Evolutionary conservation across 2,888 invertebrate species (phyloP).

Genomic region (Drosophila macrospina): DNA sequence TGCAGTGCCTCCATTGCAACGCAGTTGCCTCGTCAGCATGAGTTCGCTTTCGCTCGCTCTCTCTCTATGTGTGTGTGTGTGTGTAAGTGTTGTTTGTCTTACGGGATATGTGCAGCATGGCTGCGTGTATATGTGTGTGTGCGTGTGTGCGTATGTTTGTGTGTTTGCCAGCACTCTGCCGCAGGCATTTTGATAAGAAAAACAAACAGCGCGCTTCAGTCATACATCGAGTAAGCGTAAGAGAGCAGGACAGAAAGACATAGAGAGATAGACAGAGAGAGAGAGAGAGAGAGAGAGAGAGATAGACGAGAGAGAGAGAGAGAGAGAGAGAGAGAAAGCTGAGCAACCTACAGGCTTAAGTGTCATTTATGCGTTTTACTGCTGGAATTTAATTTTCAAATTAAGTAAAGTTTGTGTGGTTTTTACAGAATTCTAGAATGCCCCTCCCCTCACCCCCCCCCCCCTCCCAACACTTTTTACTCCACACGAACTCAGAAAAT

Average conservation of each 20-base stretch:
- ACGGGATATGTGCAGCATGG: conserved; percentile 70
- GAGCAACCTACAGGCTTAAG: conserved; percentile 64
- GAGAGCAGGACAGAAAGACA: background rate
- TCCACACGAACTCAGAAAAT: conserved; percentile 3
- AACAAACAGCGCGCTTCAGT: conserved; percentile 69
- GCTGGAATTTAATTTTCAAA: conserved; percentile 78
- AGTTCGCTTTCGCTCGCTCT: conserved; percentile 54
- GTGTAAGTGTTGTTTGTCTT: conserved; percentile 76
- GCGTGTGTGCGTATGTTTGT: conserved; percentile 23
- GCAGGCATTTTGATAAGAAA: conserved; percentile 79
- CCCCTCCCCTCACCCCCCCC: background rate
- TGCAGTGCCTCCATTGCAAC: conserved; percentile 33
- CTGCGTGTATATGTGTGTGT: conserved; percentile 13
- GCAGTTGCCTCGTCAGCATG: conserved; percentile 55
- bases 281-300: background rate
- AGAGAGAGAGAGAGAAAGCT: background rate
- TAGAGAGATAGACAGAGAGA: background rate
- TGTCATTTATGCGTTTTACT: conserved; percentile 80
- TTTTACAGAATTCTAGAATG: conserved; percentile 15
- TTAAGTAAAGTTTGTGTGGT: conserved; percentile 69
- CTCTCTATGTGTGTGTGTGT: conserved; percentile 5
- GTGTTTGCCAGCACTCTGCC: conserved; percentile 74
- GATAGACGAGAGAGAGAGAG: too few relatives aligned
- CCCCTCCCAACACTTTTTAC: background rate
- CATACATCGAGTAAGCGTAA: conserved; percentile 38